Evolutionary conservation across 2,888 invertebrate genomes (phyloP).

Genomic region (Elmis aenea): DNA sequence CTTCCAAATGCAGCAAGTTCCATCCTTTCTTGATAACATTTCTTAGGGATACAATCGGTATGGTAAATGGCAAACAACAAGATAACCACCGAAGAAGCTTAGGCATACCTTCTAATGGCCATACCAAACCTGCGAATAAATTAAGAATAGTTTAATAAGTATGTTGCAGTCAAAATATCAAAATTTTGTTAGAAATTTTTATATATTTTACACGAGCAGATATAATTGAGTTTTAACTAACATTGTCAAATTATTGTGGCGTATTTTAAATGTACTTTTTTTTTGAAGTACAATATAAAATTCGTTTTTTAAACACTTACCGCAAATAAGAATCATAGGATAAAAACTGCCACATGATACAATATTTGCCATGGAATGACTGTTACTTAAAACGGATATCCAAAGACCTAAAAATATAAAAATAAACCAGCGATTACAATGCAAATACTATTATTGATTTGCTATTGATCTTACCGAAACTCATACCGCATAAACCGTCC

Average conservation of each 20-base stretch:
- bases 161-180: conserved; percentile 1
- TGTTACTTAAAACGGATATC: conserved; percentile 72
- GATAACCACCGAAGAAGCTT: conserved; percentile 34
- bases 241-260: too few relatives aligned
- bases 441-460: neutral
- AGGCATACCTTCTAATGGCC: conserved; percentile 70
- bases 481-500: conserved; percentile 79
- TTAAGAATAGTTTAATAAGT: conserved; percentile 3
- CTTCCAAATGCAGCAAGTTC: conserved; percentile 60
- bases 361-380: conserved; percentile 78
- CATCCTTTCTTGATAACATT: conserved; percentile 74
- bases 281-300: too few relatives aligned
- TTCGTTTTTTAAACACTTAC: too few relatives aligned
- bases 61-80: conserved; percentile 63
- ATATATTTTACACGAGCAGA: conserved; percentile 1
- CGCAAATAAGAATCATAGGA: conserved; percentile 81
- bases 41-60: conserved; percentile 71
- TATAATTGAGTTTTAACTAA: conserved; percentile 4
- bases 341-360: conserved; percentile 84
- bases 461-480: conserved; percentile 67
- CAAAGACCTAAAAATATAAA: conserved; percentile 58
- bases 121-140: conserved; percentile 53
- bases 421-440: conserved; percentile 4
- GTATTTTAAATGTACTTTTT: too few relatives aligned
- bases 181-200: conserved; percentile 1